A percentile compares a stretch with the other conserved stretches of the same genome.
phyloP scores from a whole-genome alignment of 1,140 invertebrate species.

The Chrysoperla carnea region DNA sequence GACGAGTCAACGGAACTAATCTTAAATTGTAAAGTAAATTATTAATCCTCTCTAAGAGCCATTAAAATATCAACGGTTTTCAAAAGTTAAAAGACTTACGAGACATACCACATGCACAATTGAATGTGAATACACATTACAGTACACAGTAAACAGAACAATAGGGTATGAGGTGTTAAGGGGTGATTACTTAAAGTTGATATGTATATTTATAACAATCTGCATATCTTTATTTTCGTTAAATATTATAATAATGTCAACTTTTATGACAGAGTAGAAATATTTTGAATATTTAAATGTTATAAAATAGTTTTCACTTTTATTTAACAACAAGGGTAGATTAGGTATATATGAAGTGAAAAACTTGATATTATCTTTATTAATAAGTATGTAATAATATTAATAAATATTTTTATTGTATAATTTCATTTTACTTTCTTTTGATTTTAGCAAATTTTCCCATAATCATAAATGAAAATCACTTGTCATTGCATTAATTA shows the following conservation, averaged over 20 bases:
- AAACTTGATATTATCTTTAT: neutral
- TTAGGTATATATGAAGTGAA: neutral
- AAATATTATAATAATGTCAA: constrained; percentile 4
- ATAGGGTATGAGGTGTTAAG: neutral
- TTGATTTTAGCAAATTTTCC: no score
- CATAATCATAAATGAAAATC: no score
- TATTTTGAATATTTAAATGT: constrained; percentile 9
- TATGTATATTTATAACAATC: constrained; percentile 20
- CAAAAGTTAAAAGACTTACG: no score
- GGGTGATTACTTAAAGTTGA: constrained; percentile 11
- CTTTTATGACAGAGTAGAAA: neutral
- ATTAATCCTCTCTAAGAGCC: no score
- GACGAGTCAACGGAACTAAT: no score
- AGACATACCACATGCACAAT: no score
- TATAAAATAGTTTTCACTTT: constrained; percentile 3
- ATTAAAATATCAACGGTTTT: no score
- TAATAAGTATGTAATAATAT: neutral
- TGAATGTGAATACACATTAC: no score
- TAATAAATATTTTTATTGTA: constrained; percentile 9
- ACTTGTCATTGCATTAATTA: no score
- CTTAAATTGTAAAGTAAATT: no score
- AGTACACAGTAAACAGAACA: constrained; percentile 3
- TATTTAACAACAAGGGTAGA: neutral
- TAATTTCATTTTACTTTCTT: neutral
- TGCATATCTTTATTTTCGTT: constrained; percentile 11